Evolutionary conservation across 2,113 vertebrate genomes (phyloP).

Genomic region (Pogona vitticeps): DNA sequence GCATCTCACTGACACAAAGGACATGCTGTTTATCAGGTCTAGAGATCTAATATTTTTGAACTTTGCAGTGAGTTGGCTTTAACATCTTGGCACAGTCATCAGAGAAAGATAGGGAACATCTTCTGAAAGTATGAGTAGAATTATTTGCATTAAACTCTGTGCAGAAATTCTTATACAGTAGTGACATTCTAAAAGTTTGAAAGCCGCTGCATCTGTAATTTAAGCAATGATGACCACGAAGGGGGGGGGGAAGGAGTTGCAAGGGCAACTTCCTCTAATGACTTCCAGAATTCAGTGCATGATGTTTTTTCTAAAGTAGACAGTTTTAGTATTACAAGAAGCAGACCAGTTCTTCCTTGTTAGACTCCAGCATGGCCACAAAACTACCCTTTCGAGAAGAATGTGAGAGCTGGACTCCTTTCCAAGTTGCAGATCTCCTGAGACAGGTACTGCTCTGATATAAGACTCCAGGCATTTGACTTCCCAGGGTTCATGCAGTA

Average conservation of each 20-base stretch:
- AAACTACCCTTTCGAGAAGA: conserved; percentile 83
- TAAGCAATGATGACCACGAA: conserved; percentile 42
- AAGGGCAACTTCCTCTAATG: conserved; percentile 71
- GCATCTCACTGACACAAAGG: too few relatives aligned
- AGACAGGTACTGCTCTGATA: conserved; percentile 73
- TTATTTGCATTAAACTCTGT: not conserved
- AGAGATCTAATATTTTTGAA: not conserved
- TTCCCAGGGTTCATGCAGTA: not conserved
- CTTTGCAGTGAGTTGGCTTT: not conserved
- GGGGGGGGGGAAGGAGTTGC: conserved; percentile 61
- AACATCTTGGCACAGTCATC: not conserved
- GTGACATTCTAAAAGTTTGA: conserved; percentile 16
- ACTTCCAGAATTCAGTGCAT: conserved; percentile 59
- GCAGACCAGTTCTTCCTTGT: conserved; percentile 33
- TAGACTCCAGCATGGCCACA: conserved; percentile 67
- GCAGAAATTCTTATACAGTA: not conserved
- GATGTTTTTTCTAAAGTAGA: conserved; percentile 34
- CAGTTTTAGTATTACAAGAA: conserved; percentile 27
- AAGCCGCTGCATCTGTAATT: conserved; percentile 48
- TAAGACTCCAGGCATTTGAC: not conserved
- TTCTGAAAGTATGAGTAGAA: not conserved
- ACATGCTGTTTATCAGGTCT: not conserved
- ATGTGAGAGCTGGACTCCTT: conserved; percentile 81
- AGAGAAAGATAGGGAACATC: not conserved
- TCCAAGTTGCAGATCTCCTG: conserved; percentile 79